Base-by-base conservation (phyloP, 2,888 invertebrate species). In the Drosophila limbata region DNA sequence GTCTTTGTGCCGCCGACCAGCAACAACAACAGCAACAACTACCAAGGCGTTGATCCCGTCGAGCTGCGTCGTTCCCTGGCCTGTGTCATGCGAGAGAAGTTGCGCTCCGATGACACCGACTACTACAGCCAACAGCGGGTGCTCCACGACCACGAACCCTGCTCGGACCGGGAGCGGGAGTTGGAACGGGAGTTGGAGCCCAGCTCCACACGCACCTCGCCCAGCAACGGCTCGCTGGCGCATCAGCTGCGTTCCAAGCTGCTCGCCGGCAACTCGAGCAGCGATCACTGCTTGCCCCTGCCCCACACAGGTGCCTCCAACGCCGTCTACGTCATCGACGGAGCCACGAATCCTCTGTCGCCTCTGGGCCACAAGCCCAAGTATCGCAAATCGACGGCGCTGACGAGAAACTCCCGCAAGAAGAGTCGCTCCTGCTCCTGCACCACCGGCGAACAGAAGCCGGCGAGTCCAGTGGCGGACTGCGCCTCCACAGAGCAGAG, bases 41-140 rank as follows among this genome's bases (percentile, higher is more conserved):
- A 74, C 17, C 68, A 74, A 5, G 85, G 79, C 17, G 65, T 88
- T 0, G 84, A 90, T 69, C 84, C 87, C 17, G 84, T 73, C 9
- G 78, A 80, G 42, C 74, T 88, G 28, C 79, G 81, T 11, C 81
- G 79, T 15, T 86, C 88, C 8, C 44, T 90, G 61, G 88, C 86
- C 21, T 80, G 81, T 39, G 82, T 84, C 2, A 84, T 91, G 80
- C 84, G 90, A 6, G 88, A 91, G 55, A 89, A 91, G 55, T 64
- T 92, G 28, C 85, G 90, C 2, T 90, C 90, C 5, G 92, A 91
- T 55, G 88, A 90, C 51, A 84, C 83, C 28, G 90, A 91, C 21
- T 84, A 82, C 45, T 81, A 85, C 57, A 79, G 78, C 40, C 83
- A 81, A 9, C 64, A 73, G 52, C 47, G 40, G 1, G 47, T 62